Evolutionary conservation across 2,113 vertebrate species (phyloP), one percentile per base, ranked within the genome.

Genomic region (Synchiropus splendidus): DNA sequence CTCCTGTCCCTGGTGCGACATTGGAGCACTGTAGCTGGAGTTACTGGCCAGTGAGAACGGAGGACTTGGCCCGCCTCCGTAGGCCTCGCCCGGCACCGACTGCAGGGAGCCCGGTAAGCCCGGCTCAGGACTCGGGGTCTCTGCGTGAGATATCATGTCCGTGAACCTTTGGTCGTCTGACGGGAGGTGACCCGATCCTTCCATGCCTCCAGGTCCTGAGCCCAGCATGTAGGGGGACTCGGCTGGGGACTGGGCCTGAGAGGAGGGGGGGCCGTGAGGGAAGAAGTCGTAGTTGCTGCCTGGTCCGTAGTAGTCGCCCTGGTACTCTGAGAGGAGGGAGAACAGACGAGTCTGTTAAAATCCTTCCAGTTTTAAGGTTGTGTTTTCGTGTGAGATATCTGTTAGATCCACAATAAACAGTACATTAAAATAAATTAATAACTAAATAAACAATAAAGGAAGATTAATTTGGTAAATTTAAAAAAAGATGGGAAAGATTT

Each of bases 121-220:
- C 6, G 92, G 93, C 71, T 97, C 93, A 0, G 93, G 94, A 72
- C 94, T 97, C 27, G 94, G 94, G 36, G 92, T 90, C 79, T 96
- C 94, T 13, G 92, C 85, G 34, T 92, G 94, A 38, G 93, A 94
- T 79, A 95, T 95, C 91, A 96, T 94, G 88, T 98, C 94, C 83
- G 93, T 93, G 85, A 94, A 98, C 82, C 94, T 87, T 87, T 93
- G 92, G 88, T 95, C 95, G 66, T 98, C 94, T 50, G 89, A 87
- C 2, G 90, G 81, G 77, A 92, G 92, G 61, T 91, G 92, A 53
- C 85, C 90, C 1, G 90, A 87, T 14, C 90, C 90, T 73, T 95
- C 93, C 77, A 93, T 83, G 16, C 85, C 77, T 36, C 90, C 92
- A 2, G 91, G 86, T 15, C 91, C 91, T 13, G 92, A 90, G 71